Percentiles rank a stretch among this genome's conserved stretches.
These are phyloP conservation scores for Aegithalos caudatus DNA, from an alignment of 2,113 vertebrate species.

Conservation along the genomic window DNA sequence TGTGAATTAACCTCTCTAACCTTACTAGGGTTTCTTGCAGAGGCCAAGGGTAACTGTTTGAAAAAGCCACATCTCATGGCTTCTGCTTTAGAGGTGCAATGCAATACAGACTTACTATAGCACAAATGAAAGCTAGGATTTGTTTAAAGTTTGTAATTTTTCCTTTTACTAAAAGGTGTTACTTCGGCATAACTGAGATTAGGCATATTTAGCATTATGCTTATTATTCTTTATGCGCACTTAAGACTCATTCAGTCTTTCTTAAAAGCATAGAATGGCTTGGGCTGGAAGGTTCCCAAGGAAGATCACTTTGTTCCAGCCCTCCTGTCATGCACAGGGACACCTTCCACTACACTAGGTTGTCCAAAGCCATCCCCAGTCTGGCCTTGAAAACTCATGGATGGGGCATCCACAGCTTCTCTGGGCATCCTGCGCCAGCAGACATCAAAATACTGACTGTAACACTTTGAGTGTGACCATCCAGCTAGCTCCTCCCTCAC, in stretches of 20 bases:
- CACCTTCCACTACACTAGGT: background rate
- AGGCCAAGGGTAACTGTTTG: fast-evolving
- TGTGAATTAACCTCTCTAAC: background rate
- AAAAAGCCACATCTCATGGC: background rate
- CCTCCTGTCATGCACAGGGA: too few relatives aligned
- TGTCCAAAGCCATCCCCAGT: background rate
- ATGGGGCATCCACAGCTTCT: background rate
- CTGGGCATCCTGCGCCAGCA: background rate
- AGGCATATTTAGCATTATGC: background rate
- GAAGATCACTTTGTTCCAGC: background rate
- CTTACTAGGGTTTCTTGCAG: background rate
- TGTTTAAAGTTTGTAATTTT: background rate
- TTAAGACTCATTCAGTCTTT: background rate
- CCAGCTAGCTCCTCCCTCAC: background rate
- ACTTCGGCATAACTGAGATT: background rate
- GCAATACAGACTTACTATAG: background rate
- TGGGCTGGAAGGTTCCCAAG: background rate
- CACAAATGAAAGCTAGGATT: background rate
- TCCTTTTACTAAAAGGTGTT: background rate
- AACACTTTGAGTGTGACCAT: background rate
- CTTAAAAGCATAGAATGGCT: background rate
- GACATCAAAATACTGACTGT: background rate
- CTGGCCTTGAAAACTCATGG: background rate
- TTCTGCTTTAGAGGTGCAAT: background rate
- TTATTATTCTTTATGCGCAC: background rate